These are phyloP conservation scores for Oenanthe oenanthe DNA, from an alignment of 2,113 vertebrate species.

Conservation along the genomic window DNA sequence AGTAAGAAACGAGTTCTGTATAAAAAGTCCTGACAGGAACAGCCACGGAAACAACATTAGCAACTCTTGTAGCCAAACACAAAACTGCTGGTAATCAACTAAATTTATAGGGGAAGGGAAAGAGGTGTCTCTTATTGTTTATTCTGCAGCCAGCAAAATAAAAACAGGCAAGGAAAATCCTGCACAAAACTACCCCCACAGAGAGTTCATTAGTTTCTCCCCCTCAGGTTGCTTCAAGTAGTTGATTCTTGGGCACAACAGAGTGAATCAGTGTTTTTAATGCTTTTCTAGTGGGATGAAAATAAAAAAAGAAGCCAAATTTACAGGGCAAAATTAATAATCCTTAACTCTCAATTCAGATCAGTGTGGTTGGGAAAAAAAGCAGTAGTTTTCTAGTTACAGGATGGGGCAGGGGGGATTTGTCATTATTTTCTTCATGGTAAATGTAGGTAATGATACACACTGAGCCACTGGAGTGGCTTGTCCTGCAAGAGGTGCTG, in stretches of 20 bases:
- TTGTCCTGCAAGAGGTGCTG: neutral
- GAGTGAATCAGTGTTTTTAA: conserved; percentile 5
- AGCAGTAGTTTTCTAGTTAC: neutral
- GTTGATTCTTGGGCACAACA: neutral
- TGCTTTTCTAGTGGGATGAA: neutral
- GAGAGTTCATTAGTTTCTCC: neutral
- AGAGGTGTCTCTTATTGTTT: neutral
- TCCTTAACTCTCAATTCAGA: neutral
- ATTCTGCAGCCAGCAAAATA: conserved; percentile 7
- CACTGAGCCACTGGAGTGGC: neutral
- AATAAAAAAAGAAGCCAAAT: neutral
- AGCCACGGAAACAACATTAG: neutral
- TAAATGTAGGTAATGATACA: fast-evolving
- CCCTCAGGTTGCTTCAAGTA: neutral
- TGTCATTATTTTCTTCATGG: neutral
- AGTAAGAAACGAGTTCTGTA: neutral
- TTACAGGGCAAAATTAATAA: neutral
- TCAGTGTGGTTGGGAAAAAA: neutral
- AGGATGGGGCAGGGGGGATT: fast-evolving
- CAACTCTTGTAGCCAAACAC: neutral
- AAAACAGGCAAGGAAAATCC: neutral
- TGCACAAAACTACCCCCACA: neutral
- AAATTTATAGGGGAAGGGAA: neutral
- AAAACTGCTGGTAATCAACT: neutral
- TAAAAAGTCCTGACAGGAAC: neutral